Evolutionary conservation across 2,113 vertebrate species (phyloP), one percentile per base, ranked within the genome.

Genomic region (Puma concolor): DNA sequence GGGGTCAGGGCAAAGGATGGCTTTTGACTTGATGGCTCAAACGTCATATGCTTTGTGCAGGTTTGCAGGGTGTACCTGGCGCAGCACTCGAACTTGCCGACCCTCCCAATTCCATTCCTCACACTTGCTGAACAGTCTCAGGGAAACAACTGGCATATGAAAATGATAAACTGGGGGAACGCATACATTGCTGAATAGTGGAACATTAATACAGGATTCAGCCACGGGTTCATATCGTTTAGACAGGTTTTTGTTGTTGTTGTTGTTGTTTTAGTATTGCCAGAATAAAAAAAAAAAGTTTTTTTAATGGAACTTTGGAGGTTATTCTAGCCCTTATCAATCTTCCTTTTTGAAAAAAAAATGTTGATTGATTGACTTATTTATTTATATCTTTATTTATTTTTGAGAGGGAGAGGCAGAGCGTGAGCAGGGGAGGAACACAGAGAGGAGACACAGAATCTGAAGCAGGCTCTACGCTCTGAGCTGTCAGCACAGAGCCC

Each of bases 251-350:
- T 74, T 74, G 11, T 66, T 25, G 29, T 19, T 41, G n/a, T 72
- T 57, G 5, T 57, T 60, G 1, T 77, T 44, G 44, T 81, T 82
- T 11, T 10, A 81, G 52, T 74, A 88, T 44, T 74, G 13, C 21
- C 31, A 84, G 57, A 84, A 31, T 57, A 76, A 82, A 84, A 13
- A 57, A 57, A 76, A 13, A 44, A 44, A 44, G 7, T 36, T 27
- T 66, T 88, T 93, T 77, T 95, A 80, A 64, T 79, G 77, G 88
- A 85, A 86, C 5, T 33, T 92, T 71, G 29, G 21, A 63, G 74
- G 19, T 95, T 92, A 54, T 92, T 96, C 57, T 71, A 71, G 38
- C n/a, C 17, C 10, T 66, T 74, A n/a, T 64, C 38, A 91, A 25
- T 57, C 54, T 66, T 89, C 87, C 41, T 85, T 60, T 60, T 85